Conservation (phyloP, 2,113 vertebrate genomes). For the Microtus montanus region DNA sequence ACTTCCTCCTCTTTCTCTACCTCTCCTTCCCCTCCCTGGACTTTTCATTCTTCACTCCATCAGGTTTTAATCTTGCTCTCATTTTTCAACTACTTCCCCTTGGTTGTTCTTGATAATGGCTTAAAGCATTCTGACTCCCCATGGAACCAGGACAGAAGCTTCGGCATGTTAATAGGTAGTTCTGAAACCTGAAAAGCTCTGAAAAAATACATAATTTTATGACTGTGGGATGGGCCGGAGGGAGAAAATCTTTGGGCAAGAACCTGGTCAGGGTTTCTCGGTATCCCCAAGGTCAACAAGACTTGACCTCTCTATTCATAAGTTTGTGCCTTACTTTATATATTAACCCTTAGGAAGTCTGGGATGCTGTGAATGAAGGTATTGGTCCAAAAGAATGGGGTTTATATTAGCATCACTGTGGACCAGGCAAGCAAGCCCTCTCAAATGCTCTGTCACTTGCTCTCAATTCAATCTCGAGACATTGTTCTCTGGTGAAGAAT, state of each 20-base stretch:
- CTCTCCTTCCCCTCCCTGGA: conserved; percentile 48
- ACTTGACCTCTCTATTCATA: not conserved
- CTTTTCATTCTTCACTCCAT: conserved; percentile 70
- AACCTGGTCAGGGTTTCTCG: not conserved
- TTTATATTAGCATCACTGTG: not conserved
- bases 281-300: not conserved
- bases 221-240: not conserved
- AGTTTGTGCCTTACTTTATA: not conserved
- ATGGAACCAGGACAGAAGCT: not conserved
- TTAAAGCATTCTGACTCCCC: conserved; percentile 63
- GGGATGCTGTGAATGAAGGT: not conserved
- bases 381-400: not conserved
- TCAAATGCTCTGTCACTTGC: not conserved
- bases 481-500: not conserved
- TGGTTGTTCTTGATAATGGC: conserved; percentile 68
- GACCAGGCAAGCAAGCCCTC: not conserved
- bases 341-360: not conserved
- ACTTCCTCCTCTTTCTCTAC: not conserved
- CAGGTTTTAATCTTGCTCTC: conserved; percentile 72
- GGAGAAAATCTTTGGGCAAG: not conserved
- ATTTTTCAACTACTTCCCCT: conserved; percentile 72
- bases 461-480: not conserved
- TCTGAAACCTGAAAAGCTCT: conserved; percentile 37
- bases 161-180: conserved; percentile 38
- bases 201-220: conserved; percentile 2